Base-by-base conservation (phyloP, 2,113 vertebrate species). In the Ciconia maguari region DNA sequence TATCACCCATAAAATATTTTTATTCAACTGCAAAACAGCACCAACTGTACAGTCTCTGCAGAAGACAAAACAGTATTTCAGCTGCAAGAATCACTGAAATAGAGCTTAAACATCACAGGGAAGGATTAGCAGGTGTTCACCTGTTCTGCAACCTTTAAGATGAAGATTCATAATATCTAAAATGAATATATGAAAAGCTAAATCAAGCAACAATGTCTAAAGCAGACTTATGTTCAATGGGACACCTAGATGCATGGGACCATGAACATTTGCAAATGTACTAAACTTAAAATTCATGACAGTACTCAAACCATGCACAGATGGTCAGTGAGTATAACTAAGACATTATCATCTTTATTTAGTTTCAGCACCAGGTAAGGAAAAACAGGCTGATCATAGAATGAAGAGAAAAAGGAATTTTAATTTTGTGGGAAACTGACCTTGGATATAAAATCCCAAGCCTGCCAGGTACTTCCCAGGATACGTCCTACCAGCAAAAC, bases 1-100 rank as follows among this genome's bases (percentile, higher is more conserved):
- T 70, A 90, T 26, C 64, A 94, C 34, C 15, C 51, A 94, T 78
- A 87, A 90, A 95, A 81, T 91, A 89, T 77, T 93, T 93, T 89
- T 32, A 92, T 93, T 90, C 58, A 66, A 80, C 25, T 80, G 75
- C 41, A 83, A 83, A 96, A 48, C 52, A 88, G 52, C 41, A 79
- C 57, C 68, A 83, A 90, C 80, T 87, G 65, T 38, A 65, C 36
- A 62, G 71, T 54, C 69, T 66, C 72, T 87, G 60, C 51, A 69
- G 64, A 86, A 90, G 58, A 92, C 26, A 65, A 93, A 88, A 57
- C 36, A 83, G 82, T 79, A 80, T 76, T 86, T 95, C 54, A 94
- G 30, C 64, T 38, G 32, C 46, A 74, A 75, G 25, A 78, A 86
- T 42, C 36, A 46, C 49, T 54, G 68, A 80, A 80, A 88, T 38